phyloP scores from a whole-genome alignment of 2,888 invertebrate genomes.

The Cryptophagus acutangulus region DNA sequence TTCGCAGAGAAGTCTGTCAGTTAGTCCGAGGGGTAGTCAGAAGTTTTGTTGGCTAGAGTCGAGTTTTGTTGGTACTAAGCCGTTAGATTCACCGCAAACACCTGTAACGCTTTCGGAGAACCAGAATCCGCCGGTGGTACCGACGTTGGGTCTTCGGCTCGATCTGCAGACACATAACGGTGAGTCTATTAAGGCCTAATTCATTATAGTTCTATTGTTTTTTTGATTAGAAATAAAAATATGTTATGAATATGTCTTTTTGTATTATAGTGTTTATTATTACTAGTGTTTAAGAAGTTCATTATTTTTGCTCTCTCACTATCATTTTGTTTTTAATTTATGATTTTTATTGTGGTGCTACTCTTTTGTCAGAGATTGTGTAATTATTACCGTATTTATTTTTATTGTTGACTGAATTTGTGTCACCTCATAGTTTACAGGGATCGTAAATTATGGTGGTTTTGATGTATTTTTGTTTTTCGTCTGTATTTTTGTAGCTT shows the following conservation, averaged over 20 bases:
- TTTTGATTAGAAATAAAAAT: too few species aligned
- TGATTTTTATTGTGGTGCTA: too few species aligned
- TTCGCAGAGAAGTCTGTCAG: constrained; percentile 39
- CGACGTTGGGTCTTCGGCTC: constrained; percentile 50
- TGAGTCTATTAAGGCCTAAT: constrained; percentile 48
- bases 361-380: too few species aligned
- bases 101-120: constrained; percentile 51
- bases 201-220: too few species aligned
- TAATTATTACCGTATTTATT: not conserved
- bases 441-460: constrained; percentile 47
- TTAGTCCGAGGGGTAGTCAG: constrained; percentile 59
- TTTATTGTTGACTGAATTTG: constrained; percentile 3
- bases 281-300: too few species aligned
- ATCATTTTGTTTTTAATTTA: too few species aligned
- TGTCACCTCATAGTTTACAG: constrained; percentile 48
- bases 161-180: constrained; percentile 50
- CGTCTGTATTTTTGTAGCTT: too few species aligned
- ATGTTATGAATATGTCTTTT: too few species aligned
- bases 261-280: too few species aligned
- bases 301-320: too few species aligned
- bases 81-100: constrained; percentile 80
- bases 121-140: constrained; percentile 37
- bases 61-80: constrained; percentile 82
- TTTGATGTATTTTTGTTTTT: too few species aligned
- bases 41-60: constrained; percentile 87